Evolutionary conservation across 2,888 invertebrate species (phyloP).

Genomic region (Rotaria magnacalcarata): DNA sequence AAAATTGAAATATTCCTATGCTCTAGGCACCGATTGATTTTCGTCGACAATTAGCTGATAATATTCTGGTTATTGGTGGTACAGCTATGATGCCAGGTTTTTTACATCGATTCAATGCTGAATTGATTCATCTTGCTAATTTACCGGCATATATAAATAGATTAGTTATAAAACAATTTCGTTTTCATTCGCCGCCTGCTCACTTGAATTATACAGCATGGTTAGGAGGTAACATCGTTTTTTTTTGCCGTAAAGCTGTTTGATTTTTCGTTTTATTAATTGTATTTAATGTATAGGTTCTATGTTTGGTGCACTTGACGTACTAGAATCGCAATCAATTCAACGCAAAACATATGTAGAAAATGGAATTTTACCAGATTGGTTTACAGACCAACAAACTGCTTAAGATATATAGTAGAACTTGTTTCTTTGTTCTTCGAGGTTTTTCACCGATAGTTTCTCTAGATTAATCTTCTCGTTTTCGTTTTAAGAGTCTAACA

Average conservation of each 20-base stretch:
- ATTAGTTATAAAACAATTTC: conserved; percentile 66
- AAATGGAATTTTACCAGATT: conserved; percentile 41
- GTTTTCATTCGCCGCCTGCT: conserved; percentile 75
- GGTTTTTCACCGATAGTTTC: too few relatives aligned
- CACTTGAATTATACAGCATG: conserved; percentile 78
- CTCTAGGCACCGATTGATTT: conserved; percentile 75
- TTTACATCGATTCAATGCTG: conserved; percentile 71
- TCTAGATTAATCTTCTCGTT: too few relatives aligned
- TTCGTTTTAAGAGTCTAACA: too few relatives aligned
- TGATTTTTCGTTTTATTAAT: neutral
- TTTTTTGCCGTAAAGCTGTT: neutral
- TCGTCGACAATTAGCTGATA: conserved; percentile 72
- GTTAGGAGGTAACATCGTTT: conserved; percentile 69
- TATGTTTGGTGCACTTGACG: conserved; percentile 70
- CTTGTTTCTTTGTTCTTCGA: too few relatives aligned
- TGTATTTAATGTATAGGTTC: conserved; percentile 61
- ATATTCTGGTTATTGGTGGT: conserved; percentile 81
- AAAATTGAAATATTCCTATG: conserved; percentile 38
- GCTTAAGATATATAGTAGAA: too few relatives aligned
- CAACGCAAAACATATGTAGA: conserved; percentile 64
- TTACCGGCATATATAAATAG: conserved; percentile 63
- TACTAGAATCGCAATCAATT: conserved; percentile 67
- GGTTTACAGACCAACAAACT: conserved; percentile 36
- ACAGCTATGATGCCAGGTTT: conserved; percentile 78
- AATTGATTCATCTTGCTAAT: conserved; percentile 69